Base-by-base conservation (phyloP, 92 coral and sea anemone genomes). In the Actinostola sp. region DNA sequence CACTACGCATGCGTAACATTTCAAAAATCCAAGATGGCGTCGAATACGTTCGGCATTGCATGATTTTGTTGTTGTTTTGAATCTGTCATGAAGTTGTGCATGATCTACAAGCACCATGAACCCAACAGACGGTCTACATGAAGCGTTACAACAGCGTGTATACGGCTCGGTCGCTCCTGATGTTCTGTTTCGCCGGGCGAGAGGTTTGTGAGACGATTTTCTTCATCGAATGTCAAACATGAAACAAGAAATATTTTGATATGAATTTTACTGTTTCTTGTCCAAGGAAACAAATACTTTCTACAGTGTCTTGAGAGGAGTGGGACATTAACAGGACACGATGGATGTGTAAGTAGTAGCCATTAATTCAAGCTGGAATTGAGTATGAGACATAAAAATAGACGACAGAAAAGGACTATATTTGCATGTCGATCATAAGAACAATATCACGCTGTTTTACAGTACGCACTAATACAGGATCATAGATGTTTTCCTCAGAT, bases 261-360 rank as follows among this genome's bases (percentile, higher is more conserved):
- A 34, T 66, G 26, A 10, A 57, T 12, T 20, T 2, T 36, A 51
- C 31, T 35, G 32, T 48, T 56, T 61, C 27, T 31, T 64, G 24
- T 25, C 59, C 8, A 11, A 93, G 98, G 88, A 30, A 93, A 90
- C 60, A 87, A 86, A 70, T 82, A 84, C 32, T 73, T 93, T 29
- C 80, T 93, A 12, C 96, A 88, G 69, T 86, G 98, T 72, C 81
- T 93, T 12, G 84, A 93, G 53, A 86, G 91, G 68, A 89, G 77
- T 20, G 75, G 86, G 49, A 52, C 83, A n/a, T 64, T 93, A 67
- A 77, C 91, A 41, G 98, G 98, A 50, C 98, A 93, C 25, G 91
- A 92, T 43, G 98, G 98, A 69, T 93, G 98, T 70, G 98, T 93
- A 72, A 91, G 98, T 93, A n/a, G n/a, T n/a, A n/a, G n/a, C n/a